Percentiles rank a stretch among this genome's conserved stretches.
phyloP scores from a whole-genome alignment of 2,888 invertebrate species.

The Lithophane ornitopus region DNA sequence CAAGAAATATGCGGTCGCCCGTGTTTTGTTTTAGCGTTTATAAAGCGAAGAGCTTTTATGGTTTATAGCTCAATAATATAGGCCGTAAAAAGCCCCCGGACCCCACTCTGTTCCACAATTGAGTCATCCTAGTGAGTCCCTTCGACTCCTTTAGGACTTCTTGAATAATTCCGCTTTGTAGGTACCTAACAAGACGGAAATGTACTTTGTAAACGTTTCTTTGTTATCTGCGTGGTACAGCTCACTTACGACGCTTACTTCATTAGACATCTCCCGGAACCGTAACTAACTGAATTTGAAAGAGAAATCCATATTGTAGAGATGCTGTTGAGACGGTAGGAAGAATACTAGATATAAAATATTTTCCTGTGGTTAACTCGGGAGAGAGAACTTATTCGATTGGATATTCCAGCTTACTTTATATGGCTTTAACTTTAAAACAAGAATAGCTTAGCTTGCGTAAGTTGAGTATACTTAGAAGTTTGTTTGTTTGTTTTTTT shows the following conservation, averaged over 20 bases:
- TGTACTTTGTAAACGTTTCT: conserved; percentile 67
- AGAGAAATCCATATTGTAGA: conserved; percentile 32
- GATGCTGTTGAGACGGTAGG: conserved; percentile 4
- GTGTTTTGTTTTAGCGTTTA: conserved; percentile 86
- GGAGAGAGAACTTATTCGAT: neutral
- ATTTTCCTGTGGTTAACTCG: neutral
- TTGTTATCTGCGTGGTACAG: conserved; percentile 68
- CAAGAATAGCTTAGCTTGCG: neutral
- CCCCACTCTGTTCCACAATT: conserved; percentile 82
- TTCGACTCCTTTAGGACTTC: conserved; percentile 76
- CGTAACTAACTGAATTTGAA: conserved; percentile 39
- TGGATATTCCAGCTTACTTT: neutral
- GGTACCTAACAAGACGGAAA: conserved; percentile 72
- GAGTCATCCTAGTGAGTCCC: conserved; percentile 80
- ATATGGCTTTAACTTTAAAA: neutral
- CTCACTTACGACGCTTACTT: conserved; percentile 54
- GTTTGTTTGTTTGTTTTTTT: too few species aligned
- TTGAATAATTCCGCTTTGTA: conserved; percentile 79
- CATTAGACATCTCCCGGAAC: conserved; percentile 15
- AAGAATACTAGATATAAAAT: conserved; percentile 3
- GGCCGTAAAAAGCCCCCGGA: conserved; percentile 83
- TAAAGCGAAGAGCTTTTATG: conserved; percentile 84
- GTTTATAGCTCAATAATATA: conserved; percentile 88
- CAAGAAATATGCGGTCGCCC: conserved; percentile 82
- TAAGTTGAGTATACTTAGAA: neutral